Evolutionary conservation across 1,140 invertebrate species (phyloP), one percentile per base, ranked within the genome.

Genomic region (Fopius arisanus): DNA sequence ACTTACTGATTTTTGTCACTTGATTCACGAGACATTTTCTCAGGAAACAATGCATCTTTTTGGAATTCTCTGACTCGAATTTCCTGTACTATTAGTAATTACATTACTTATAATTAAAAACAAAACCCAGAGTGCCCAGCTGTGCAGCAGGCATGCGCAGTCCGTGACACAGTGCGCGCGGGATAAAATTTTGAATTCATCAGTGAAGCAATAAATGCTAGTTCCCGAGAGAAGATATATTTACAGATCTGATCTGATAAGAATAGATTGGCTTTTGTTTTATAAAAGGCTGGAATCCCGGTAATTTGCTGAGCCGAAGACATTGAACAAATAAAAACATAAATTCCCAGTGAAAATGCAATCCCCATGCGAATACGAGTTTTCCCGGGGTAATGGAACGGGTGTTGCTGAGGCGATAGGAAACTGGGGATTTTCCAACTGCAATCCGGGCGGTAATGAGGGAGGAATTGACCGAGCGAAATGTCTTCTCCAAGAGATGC

Each of bases 361-460:
- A 62, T 33, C 29, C 4, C 67, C 70, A 0, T 83, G 81, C 16
- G 76, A 74, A 6, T 59, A 74, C 0, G 78, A 85, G 33, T 86
- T 77, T 78, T 85, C 83, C 2, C 78, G 37, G 37, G 83, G 82
- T 3, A 59, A 79, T 73, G 82, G 81, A 1, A 81, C 77, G 0
- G 82, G 84, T 48, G 82, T 82, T n/a, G 81, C 83, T 4, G 84
- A 88, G 73, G 80, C 83, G 0, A 72, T 86, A 43, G 83, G 83
- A 66, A 86, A 84, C 76, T 88, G 86, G 86, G 85, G 85, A 3
- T 88, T 88, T 70, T 86, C 82, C 0, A 83, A 81, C 5, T 73
- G 76, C 70, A 67, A 69, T 68, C 54, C 81, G 0, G 78, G 77
- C 0, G 83, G 40, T 43, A 63, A 78, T 10, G 84, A 85, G 0